Evolutionary conservation across 2,797 vertebrate species (phyloP).

Genomic region (Macrochelys suwanniensis): DNA sequence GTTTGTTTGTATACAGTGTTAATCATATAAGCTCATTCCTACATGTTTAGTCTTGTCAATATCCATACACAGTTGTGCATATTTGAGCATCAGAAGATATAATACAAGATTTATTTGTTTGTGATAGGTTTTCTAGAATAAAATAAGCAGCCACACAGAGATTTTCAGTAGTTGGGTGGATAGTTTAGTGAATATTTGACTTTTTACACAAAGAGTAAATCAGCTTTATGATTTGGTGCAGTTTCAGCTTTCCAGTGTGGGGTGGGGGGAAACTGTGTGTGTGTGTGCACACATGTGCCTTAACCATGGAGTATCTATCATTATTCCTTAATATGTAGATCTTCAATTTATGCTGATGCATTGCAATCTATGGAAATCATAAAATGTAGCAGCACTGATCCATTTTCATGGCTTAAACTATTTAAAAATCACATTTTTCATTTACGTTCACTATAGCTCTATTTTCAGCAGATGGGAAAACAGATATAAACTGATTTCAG

Average conservation of each 20-base stretch:
- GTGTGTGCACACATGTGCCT: not conserved
- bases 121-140: not conserved
- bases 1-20: not conserved
- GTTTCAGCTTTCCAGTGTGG: constrained; percentile 75
- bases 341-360: constrained; percentile 67
- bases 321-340: constrained; percentile 1
- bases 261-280: not conserved
- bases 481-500: constrained; percentile 54
- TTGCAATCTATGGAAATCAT: constrained; percentile 65
- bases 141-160: not conserved
- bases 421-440: constrained; percentile 67
- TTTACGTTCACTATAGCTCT: constrained; percentile 64
- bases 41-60: constrained; percentile 1
- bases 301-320: not conserved
- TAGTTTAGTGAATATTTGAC: not conserved
- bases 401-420: constrained; percentile 56
- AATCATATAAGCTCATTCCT: constrained; percentile 37
- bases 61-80: not conserved
- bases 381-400: constrained; percentile 70
- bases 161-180: not conserved
- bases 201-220: constrained; percentile 1
- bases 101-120: no score
- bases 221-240: constrained; percentile 45
- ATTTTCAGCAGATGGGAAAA: constrained; percentile 68
- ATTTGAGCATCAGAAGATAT: constrained; percentile 8